Conservation (phyloP, 2,113 vertebrate genomes). For the Pseudopodoces humilis region DNA sequence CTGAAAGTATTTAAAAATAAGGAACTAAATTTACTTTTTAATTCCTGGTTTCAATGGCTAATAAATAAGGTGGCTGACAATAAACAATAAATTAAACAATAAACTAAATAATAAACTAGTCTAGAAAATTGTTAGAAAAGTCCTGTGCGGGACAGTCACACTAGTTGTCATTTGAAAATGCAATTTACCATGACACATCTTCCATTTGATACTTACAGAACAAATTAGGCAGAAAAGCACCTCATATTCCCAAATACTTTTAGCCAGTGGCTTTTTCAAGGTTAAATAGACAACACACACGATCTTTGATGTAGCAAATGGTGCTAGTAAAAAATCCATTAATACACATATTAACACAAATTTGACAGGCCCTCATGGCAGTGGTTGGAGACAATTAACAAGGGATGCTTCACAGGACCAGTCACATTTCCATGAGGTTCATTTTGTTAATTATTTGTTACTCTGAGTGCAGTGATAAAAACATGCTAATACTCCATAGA, state of each 20-base stretch:
- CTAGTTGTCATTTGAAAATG: neutral
- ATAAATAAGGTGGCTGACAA: neutral
- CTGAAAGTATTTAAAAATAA: neutral
- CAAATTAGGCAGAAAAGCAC: conserved; percentile 73
- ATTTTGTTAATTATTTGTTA: conserved; percentile 42
- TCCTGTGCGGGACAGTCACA: neutral
- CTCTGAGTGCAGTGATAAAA: neutral
- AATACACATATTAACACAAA: conserved; percentile 54
- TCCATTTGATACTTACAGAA: conserved; percentile 65
- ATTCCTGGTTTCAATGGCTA: neutral
- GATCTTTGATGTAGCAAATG: conserved; percentile 57
- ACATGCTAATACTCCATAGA: neutral
- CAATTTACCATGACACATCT: neutral
- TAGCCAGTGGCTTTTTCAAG: conserved; percentile 46
- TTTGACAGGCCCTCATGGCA: conserved; percentile 10
- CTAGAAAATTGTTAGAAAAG: neutral
- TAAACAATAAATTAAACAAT: neutral
- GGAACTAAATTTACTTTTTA: neutral
- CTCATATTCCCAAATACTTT: conserved; percentile 57
- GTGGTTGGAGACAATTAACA: conserved; percentile 15
- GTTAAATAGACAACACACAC: conserved; percentile 52
- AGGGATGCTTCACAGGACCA: neutral
- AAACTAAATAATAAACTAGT: neutral
- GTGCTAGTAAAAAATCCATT: conserved; percentile 55
- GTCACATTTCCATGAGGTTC: neutral